Percentiles rank a stretch among this genome's conserved stretches.
Conservation (phyloP, 2,888 invertebrate species). For the Ophioninae sp. region DNA sequence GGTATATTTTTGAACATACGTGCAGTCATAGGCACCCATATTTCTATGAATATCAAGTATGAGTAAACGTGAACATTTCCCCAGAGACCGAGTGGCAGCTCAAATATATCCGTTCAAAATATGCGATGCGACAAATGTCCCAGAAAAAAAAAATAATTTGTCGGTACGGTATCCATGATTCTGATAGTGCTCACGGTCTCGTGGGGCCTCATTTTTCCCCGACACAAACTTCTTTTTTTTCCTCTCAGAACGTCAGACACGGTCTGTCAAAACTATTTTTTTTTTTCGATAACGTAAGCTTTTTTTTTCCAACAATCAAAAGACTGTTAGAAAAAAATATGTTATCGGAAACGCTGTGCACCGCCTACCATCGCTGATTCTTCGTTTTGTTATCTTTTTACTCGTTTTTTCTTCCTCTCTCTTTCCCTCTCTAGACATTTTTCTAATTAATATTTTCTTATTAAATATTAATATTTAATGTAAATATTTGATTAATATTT, state of each 20-base stretch:
- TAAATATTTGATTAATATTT: too few relatives aligned
- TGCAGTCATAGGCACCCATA: background rate
- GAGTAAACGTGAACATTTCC: conserved; percentile 8
- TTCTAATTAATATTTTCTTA: background rate
- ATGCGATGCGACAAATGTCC: conserved; percentile 45
- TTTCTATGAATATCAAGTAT: background rate
- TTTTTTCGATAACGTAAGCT: background rate
- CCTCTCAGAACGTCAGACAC: too few relatives aligned
- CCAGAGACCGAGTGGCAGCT: conserved; percentile 23
- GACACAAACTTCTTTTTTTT: too few relatives aligned
- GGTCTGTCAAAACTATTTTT: too few relatives aligned
- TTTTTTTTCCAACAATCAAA: background rate
- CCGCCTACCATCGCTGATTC: conserved; percentile 38
- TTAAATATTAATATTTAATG: background rate
- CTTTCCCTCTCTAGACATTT: conserved; percentile 3
- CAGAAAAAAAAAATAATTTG: conserved; percentile 17
- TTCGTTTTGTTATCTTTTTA: conserved; percentile 1
- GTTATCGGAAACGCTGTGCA: conserved; percentile 51
- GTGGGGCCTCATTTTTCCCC: conserved; percentile 2
- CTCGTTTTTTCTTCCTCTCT: background rate
- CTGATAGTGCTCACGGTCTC: conserved; percentile 23
- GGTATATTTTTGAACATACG: background rate
- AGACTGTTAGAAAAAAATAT: conserved; percentile 42
- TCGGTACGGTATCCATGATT: conserved; percentile 2
- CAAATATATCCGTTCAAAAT: conserved; percentile 51